Evolutionary conservation across 1,140 invertebrate genomes (phyloP).

Genomic region (Ectropis grisescens): DNA sequence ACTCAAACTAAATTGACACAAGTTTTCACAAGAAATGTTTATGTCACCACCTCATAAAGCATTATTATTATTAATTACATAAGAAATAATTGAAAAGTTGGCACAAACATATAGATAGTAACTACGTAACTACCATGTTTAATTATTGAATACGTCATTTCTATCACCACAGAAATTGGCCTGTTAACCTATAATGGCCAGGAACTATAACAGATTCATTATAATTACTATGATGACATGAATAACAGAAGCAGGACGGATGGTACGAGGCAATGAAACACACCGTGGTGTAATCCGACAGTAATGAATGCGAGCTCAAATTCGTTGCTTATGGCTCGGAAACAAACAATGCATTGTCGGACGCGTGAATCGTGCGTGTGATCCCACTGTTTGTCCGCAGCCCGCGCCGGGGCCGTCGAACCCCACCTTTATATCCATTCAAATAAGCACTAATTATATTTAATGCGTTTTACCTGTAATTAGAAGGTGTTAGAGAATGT

Average conservation of each 20-base stretch:
- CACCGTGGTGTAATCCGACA: slow-evolving; percentile 12
- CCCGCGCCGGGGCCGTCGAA: slow-evolving; percentile 29
- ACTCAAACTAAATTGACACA: too few species aligned
- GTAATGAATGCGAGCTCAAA: slow-evolving; percentile 18
- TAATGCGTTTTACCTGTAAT: slow-evolving; percentile 56
- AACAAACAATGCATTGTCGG: slow-evolving; percentile 24
- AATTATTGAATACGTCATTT: too few species aligned
- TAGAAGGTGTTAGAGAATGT: slow-evolving; percentile 56
- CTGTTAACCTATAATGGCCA: too few species aligned
- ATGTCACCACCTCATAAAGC: too few species aligned
- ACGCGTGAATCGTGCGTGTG: slow-evolving; percentile 15
- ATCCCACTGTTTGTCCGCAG: slow-evolving; percentile 20
- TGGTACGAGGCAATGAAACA: slow-evolving; percentile 11
- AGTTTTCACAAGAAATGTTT: too few species aligned
- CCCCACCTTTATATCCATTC: slow-evolving; percentile 35
- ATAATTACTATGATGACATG: too few species aligned
- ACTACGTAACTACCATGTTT: too few species aligned
- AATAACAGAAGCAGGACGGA: slow-evolving; percentile 2
- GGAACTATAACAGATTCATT: too few species aligned
- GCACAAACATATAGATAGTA: too few species aligned
- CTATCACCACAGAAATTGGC: too few species aligned
- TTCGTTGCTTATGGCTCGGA: slow-evolving; percentile 13
- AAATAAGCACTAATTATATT: slow-evolving; percentile 52
- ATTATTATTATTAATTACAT: too few species aligned
- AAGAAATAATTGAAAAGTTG: too few species aligned